These are phyloP conservation scores for Psittacus erithacus DNA, from an alignment of 2,113 vertebrate genomes.

Conservation along the genomic window DNA sequence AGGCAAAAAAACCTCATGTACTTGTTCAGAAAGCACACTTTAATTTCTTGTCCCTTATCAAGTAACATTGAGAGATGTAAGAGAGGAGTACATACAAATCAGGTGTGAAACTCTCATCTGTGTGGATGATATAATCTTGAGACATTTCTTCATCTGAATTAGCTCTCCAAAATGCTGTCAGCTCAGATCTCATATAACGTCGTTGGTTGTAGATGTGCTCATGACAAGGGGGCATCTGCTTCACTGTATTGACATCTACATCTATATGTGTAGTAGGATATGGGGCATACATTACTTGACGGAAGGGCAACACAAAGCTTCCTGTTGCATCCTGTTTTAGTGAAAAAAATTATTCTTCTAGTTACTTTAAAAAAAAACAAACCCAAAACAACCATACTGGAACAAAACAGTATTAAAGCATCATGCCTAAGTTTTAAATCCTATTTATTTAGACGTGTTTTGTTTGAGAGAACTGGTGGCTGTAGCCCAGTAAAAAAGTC, in stretches of 20 bases:
- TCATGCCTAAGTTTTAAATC: not conserved
- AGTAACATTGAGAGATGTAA: not conserved
- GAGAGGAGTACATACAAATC: constrained; percentile 83
- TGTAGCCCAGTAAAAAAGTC: not conserved
- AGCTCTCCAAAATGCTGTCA: constrained; percentile 89
- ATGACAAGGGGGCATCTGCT: constrained; percentile 97
- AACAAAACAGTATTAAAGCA: not conserved
- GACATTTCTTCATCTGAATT: constrained; percentile 91
- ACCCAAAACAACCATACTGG: not conserved
- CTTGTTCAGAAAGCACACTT: not conserved
- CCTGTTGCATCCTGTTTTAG: constrained; percentile 89
- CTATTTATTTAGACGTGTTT: not conserved
- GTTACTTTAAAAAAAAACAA: not conserved
- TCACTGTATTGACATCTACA: constrained; percentile 95
- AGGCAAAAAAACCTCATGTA: not conserved
- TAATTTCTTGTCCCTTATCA: not conserved
- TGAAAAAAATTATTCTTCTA: not conserved
- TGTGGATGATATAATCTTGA: constrained; percentile 88
- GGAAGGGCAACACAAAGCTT: constrained; percentile 94
- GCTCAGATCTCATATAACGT: constrained; percentile 91
- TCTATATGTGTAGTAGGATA: constrained; percentile 97
- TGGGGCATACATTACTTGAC: constrained; percentile 95
- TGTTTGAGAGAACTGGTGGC: not conserved
- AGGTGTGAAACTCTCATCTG: constrained; percentile 91
- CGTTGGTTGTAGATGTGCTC: constrained; percentile 95